Base-by-base conservation (phyloP, 2,797 vertebrate species). In the Amblyraja radiata region DNA sequence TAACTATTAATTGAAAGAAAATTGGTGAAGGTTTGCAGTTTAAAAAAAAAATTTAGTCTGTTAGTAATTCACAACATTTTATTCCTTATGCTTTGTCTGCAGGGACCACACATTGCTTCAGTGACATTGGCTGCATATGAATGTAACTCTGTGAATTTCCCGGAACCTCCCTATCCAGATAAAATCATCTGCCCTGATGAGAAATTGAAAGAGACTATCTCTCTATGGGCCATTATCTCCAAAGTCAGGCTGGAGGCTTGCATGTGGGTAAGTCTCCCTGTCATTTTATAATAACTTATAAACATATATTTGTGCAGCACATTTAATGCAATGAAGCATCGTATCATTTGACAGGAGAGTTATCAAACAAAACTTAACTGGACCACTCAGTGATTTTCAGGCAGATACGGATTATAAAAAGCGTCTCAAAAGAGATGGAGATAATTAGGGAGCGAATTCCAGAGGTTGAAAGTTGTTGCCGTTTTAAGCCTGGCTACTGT, bases 221-320 rank as follows among this genome's bases (percentile, higher is more conserved):
- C 98, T 32, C 95, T 99, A 92, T 98, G 98, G 97, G 97, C 98
- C 92, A 99, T 99, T 96, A 98, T 99, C 97, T 98, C 99, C 28
- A 99, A 99, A 97, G 99, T 99, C 95, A 98, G 99, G 94, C 97
- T 99, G 95, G 99, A 99, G 95, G 99, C 99, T 96, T 99, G 98
- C 95, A 99, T 99, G 99, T 99, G 99, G 99, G 99, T 99, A 96
- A 98, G 99, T 96, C 80, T 10, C 36, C 21, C 25, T 13, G 25
- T 92, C 25, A 21, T 25, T 74, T 21, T 74, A 23, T 23, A 74
- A 23, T 71, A 74, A 74, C 23, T 74, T 74, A 0, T 21, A 23
- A 74, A 74, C 23, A 25, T 74, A 0, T 21, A 23, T 74, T 21
- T 74, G 18, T 74, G 21, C 23, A 5, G 71, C 6, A 74, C 16